Evolutionary conservation across 2,113 vertebrate species (phyloP).

Genomic region (Caloenas nicobarica): DNA sequence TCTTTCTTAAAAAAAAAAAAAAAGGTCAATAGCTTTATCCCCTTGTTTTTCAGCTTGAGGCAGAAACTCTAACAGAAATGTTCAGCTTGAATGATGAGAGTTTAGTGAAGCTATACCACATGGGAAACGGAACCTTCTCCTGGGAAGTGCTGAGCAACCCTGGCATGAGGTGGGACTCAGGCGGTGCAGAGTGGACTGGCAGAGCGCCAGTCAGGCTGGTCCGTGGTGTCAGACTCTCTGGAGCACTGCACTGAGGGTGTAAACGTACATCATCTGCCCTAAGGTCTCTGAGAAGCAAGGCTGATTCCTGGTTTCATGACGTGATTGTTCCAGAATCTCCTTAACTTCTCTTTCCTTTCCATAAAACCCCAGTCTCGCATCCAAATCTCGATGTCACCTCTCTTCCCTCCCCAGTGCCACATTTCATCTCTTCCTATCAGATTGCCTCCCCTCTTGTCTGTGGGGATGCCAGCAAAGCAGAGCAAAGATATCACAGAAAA

Average conservation of each 20-base stretch:
- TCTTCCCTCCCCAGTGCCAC: not conserved
- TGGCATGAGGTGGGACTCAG: not conserved
- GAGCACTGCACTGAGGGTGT: not conserved
- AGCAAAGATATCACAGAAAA: not conserved
- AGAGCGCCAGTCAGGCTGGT: fast-evolving
- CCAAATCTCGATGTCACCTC: not conserved
- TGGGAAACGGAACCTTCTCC: not conserved
- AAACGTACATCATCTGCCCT: not conserved
- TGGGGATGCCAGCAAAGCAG: not conserved
- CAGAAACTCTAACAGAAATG: not conserved
- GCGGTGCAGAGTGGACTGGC: not conserved
- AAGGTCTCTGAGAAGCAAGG: not conserved
- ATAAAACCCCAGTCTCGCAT: not conserved
- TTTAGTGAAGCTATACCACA: not conserved
- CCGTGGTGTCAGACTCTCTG: not conserved
- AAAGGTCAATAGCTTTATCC: not conserved
- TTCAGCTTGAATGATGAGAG: not conserved
- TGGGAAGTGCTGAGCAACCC: not conserved
- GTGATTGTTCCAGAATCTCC: not conserved
- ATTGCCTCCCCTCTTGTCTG: not conserved
- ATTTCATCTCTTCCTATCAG: not conserved
- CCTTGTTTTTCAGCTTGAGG: not conserved
- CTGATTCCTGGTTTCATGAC: not conserved
- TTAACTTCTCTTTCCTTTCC: not conserved
- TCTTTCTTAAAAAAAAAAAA: not conserved